A percentile compares a stretch with the other conserved stretches of the same genome.
phyloP scores from a whole-genome alignment of 2,888 invertebrate species.

The Aspidapion aeneum region DNA sequence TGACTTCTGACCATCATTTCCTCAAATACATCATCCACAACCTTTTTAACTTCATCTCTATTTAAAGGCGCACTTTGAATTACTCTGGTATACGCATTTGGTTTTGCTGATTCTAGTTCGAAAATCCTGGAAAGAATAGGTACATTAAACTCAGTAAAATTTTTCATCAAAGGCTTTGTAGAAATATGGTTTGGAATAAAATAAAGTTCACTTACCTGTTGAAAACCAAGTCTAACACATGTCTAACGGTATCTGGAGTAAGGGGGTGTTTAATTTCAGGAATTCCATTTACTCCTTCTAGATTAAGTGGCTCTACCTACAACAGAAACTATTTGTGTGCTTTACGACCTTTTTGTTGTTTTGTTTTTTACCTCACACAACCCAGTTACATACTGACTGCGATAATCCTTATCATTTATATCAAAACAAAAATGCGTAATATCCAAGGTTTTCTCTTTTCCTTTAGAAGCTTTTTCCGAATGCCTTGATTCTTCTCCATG shows the following conservation, averaged over 20 bases:
- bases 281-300: slow-evolving; percentile 1
- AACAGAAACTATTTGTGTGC: not conserved
- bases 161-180: no score
- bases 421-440: no score
- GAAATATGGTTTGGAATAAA: no score
- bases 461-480: no score
- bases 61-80: slow-evolving; percentile 7
- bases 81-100: not conserved
- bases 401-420: no score
- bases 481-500: no score
- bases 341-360: no score
- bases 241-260: slow-evolving; percentile 23
- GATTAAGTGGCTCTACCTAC: slow-evolving; percentile 6
- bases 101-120: slow-evolving; percentile 6
- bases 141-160: no score
- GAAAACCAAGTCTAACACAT: slow-evolving; percentile 19
- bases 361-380: no score
- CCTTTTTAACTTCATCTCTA: slow-evolving; percentile 15
- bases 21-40: slow-evolving; percentile 16
- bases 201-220: slow-evolving; percentile 4
- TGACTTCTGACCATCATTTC: slow-evolving; percentile 3
- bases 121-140: slow-evolving; percentile 18
- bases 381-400: no score
- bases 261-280: slow-evolving; percentile 8
- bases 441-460: no score